These are phyloP conservation scores for Holotrichia oblita DNA, from an alignment of 1,140 invertebrate genomes.

Conservation along the genomic window DNA sequence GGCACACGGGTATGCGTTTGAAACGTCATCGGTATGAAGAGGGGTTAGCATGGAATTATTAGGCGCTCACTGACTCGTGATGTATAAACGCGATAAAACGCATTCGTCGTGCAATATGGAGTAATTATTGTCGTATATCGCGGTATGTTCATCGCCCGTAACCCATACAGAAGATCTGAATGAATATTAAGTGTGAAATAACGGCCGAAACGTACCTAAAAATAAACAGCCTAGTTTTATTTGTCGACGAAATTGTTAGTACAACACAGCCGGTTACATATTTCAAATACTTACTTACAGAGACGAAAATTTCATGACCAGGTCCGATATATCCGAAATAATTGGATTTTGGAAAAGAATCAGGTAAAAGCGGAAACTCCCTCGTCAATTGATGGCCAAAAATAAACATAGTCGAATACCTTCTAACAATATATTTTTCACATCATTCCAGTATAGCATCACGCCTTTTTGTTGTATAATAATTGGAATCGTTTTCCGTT, in stretches of 20 bases:
- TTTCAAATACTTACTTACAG: no score
- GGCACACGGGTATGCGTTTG: neutral
- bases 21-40: neutral
- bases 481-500: slow-evolving; percentile 5
- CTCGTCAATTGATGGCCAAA: neutral
- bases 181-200: slow-evolving; percentile 14
- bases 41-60: slow-evolving; percentile 19
- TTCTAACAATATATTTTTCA: neutral
- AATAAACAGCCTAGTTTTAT: neutral
- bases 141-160: neutral
- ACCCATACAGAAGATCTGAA: neutral
- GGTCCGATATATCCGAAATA: neutral
- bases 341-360: neutral
- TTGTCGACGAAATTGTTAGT: no score
- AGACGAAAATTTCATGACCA: neutral
- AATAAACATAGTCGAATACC: neutral
- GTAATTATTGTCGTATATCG: slow-evolving; percentile 27
- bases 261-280: no score
- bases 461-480: slow-evolving; percentile 5
- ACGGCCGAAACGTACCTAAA: neutral
- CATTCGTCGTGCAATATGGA: slow-evolving; percentile 25
- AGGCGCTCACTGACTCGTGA: slow-evolving; percentile 19
- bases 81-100: slow-evolving; percentile 29
- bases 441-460: neutral
- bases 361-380: neutral